These are phyloP conservation scores for Catocala fraxini DNA, from an alignment of 2,888 invertebrate species.

Conservation along the genomic window DNA sequence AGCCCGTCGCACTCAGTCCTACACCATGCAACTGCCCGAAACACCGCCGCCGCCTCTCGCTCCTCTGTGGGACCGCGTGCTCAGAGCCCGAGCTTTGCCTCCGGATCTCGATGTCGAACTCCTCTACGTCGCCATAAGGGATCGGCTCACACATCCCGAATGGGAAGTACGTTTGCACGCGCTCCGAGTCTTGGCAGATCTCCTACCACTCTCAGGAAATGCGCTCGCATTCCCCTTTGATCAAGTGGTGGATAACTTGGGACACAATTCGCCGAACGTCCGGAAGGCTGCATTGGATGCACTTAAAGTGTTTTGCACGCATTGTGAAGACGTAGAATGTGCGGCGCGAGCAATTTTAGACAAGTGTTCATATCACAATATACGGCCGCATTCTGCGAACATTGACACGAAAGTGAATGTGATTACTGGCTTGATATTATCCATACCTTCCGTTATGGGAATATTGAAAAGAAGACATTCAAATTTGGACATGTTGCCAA, in stretches of 20 bases:
- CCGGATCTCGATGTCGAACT: slow-evolving; percentile 89
- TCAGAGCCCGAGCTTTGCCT: slow-evolving; percentile 91
- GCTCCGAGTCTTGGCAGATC: slow-evolving; percentile 92
- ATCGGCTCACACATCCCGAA: slow-evolving; percentile 92
- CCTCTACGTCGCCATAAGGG: slow-evolving; percentile 91
- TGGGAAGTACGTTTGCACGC: slow-evolving; percentile 95
- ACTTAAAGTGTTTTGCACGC: slow-evolving; percentile 90
- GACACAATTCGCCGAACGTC: slow-evolving; percentile 93
- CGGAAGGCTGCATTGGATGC: slow-evolving; percentile 93
- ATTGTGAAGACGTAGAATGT: slow-evolving; percentile 90
- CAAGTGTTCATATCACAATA: slow-evolving; percentile 89
- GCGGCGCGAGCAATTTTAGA: slow-evolving; percentile 89
- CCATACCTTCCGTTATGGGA: slow-evolving; percentile 89
- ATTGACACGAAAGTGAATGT: slow-evolving; percentile 84
- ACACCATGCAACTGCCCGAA: slow-evolving; percentile 83
- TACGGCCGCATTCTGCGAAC: slow-evolving; percentile 84
- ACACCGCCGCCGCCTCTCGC: slow-evolving; percentile 88
- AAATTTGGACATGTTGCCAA: slow-evolving; percentile 81
- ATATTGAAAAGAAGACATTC: slow-evolving; percentile 84
- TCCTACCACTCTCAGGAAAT: slow-evolving; percentile 91
- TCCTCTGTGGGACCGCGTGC: slow-evolving; percentile 93
- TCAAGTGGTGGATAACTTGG: slow-evolving; percentile 92
- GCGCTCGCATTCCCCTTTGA: slow-evolving; percentile 91
- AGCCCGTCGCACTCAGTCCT: slow-evolving; percentile 64
- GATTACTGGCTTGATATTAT: slow-evolving; percentile 89